Evolutionary conservation across 2,888 invertebrate species (phyloP).

Genomic region (Erannis defoliaria): DNA sequence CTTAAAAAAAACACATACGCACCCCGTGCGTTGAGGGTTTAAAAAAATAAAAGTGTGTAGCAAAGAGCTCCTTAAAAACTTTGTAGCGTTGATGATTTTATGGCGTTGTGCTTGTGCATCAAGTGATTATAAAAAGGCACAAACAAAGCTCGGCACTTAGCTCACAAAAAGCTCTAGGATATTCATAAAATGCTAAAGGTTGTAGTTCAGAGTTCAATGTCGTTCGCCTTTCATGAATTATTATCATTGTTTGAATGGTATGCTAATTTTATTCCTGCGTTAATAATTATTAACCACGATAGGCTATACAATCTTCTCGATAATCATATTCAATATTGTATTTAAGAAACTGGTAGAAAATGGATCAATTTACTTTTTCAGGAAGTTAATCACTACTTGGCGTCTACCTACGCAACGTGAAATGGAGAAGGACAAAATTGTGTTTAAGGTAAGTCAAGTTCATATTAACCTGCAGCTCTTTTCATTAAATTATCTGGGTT

Average conservation of each 20-base stretch:
- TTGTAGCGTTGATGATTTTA: too few relatives aligned
- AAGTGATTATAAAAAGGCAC: not conserved
- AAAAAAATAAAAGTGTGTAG: too few relatives aligned
- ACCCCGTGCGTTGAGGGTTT: too few relatives aligned
- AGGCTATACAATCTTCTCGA: too few relatives aligned
- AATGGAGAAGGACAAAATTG: conserved; percentile 81
- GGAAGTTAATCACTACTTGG: conserved; percentile 21
- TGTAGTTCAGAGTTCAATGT: conserved; percentile 28
- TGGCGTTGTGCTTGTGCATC: not conserved
- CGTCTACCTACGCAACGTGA: conserved; percentile 24
- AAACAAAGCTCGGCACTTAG: conserved; percentile 11
- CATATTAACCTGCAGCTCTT: not conserved
- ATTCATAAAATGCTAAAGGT: conserved; percentile 29
- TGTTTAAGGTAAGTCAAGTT: conserved; percentile 73
- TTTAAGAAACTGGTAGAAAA: not conserved
- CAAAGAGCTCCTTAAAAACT: too few relatives aligned
- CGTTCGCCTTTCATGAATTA: conserved; percentile 24
- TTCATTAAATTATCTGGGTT: too few relatives aligned
- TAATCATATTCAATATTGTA: too few relatives aligned
- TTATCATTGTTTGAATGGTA: conserved; percentile 28
- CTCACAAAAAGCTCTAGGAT: conserved; percentile 33
- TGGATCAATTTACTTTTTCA: conserved; percentile 31
- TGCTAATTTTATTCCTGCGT: conserved; percentile 13
- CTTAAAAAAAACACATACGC: too few relatives aligned
- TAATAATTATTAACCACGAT: not conserved